Evolutionary conservation across 92 coral and sea anemone species (phyloP).

Genomic region (Porites lobata): DNA sequence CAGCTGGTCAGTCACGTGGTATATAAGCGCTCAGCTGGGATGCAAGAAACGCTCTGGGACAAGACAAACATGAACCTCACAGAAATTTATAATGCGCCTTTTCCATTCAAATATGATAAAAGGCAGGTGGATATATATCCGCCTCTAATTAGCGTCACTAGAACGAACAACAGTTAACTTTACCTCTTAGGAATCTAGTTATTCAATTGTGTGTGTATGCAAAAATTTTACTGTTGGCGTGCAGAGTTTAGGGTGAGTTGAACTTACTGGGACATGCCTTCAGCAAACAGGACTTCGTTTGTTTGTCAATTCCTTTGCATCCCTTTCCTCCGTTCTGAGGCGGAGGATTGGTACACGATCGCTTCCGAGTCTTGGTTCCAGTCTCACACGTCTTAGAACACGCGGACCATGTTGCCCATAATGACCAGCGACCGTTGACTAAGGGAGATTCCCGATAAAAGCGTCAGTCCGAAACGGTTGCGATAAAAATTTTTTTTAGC

Average conservation of each 20-base stretch:
- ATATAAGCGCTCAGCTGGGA: too few relatives aligned
- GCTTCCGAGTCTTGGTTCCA: conserved; percentile 39
- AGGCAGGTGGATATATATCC: too few relatives aligned
- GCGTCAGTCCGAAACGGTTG: not conserved
- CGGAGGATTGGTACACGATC: conserved; percentile 39
- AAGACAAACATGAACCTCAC: too few relatives aligned
- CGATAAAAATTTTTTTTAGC: not conserved
- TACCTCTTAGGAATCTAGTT: too few relatives aligned
- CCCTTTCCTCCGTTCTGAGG: conserved; percentile 25
- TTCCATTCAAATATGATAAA: too few relatives aligned
- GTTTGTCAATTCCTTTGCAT: conserved; percentile 9
- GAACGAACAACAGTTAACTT: too few relatives aligned
- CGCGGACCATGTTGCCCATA: conserved; percentile 41
- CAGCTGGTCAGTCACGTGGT: too few relatives aligned
- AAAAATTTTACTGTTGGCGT: too few relatives aligned
- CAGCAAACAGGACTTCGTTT: conserved; percentile 31
- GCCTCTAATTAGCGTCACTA: too few relatives aligned
- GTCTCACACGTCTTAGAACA: conserved; percentile 53
- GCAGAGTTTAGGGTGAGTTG: not conserved
- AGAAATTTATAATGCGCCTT: too few relatives aligned
- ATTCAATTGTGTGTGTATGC: too few relatives aligned
- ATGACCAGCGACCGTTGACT: conserved; percentile 57
- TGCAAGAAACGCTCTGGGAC: too few relatives aligned
- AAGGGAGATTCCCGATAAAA: not conserved
- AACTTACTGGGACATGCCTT: conserved; percentile 33